phyloP scores from a whole-genome alignment of 2,797 vertebrate genomes.

The Peromyscus attwateri region DNA sequence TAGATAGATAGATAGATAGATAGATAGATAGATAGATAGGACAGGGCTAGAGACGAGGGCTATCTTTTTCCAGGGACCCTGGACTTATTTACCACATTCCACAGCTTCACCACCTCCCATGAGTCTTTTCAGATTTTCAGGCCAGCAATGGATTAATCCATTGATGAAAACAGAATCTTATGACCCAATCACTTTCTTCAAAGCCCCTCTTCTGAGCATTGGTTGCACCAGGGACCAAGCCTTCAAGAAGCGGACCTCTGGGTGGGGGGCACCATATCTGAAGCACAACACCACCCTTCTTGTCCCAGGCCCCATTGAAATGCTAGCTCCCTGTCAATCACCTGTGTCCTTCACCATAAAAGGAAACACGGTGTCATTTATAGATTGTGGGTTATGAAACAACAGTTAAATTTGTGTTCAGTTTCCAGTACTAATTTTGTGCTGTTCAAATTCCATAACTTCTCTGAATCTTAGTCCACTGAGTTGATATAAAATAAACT shows the following conservation, averaged over 20 bases:
- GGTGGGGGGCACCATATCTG: not conserved
- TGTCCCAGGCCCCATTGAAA: not conserved
- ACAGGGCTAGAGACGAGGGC: not conserved
- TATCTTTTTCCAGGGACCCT: not conserved
- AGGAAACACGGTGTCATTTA: not conserved
- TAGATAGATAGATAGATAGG: too few relatives aligned
- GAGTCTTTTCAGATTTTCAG: not conserved
- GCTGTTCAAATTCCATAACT: not conserved
- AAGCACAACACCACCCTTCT: not conserved
- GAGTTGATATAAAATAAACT: not conserved
- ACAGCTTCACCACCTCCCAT: not conserved
- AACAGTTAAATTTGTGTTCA: not conserved
- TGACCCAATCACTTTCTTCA: too few relatives aligned
- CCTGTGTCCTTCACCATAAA: not conserved
- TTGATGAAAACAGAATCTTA: not conserved
- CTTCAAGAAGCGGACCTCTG: not conserved
- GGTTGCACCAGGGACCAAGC: not conserved
- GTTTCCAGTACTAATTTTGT: constrained; percentile 1
- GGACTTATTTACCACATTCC: not conserved
- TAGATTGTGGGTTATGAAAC: constrained; percentile 17
- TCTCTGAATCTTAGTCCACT: not conserved
- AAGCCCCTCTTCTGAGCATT: not conserved
- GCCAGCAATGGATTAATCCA: not conserved
- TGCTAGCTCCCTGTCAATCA: not conserved
- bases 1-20: too few relatives aligned